A percentile compares a stretch with the other conserved stretches of the same genome.
These are phyloP conservation scores for Scomber scombrus DNA, from an alignment of 2,113 vertebrate species.

Conservation along the genomic window DNA sequence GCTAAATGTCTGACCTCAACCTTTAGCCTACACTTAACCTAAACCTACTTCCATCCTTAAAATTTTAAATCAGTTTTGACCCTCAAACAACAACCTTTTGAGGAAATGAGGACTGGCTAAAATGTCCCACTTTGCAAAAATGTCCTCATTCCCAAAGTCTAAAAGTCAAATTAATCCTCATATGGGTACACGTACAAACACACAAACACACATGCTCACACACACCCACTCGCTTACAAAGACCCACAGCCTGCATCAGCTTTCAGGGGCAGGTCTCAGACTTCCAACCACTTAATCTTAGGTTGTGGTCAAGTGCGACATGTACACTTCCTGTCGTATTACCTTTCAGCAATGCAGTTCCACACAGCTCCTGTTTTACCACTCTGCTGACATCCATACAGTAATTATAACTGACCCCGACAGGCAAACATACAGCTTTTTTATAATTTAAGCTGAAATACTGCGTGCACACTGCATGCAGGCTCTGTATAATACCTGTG, in stretches of 20 bases:
- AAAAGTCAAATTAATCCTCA: background rate
- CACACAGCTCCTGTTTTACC: constrained; percentile 29
- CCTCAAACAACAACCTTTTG: background rate
- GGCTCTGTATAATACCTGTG: background rate
- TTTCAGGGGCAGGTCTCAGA: constrained; percentile 65
- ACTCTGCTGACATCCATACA: constrained; percentile 35
- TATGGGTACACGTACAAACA: background rate
- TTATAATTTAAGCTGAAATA: constrained; percentile 18
- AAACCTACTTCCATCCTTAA: too few relatives aligned
- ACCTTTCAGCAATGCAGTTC: constrained; percentile 56
- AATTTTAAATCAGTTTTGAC: background rate
- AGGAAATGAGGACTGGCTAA: background rate
- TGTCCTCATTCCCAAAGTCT: background rate
- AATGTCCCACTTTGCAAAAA: background rate
- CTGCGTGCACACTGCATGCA: background rate
- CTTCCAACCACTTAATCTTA: constrained; percentile 52
- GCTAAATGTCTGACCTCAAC: background rate
- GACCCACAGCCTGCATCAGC: constrained; percentile 47
- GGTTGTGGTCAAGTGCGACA: constrained; percentile 46
- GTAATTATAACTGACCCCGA: constrained; percentile 54
- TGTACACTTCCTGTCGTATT: constrained; percentile 61
- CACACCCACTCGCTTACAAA: constrained; percentile 1
- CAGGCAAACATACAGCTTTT: background rate
- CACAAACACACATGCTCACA: background rate
- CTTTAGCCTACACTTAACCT: background rate